Evolutionary conservation across 92 coral and sea anemone species (phyloP).

Genomic region (Chrysogorgia sp.): DNA sequence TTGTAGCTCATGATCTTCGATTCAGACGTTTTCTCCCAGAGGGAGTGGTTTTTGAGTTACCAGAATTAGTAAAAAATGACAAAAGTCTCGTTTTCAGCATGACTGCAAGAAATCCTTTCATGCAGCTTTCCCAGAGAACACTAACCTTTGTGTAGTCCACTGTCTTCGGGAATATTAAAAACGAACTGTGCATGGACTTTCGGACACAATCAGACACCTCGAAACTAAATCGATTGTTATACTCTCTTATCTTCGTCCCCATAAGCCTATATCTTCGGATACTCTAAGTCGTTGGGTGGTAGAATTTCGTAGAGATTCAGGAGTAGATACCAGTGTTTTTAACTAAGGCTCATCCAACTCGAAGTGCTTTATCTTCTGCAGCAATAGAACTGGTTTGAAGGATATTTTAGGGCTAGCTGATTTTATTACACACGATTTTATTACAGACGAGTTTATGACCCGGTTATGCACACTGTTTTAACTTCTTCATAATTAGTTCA

Average conservation of each 20-base stretch:
- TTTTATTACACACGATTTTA: constrained; percentile 52
- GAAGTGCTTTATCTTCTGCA: constrained; percentile 46
- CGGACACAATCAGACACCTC: constrained; percentile 39
- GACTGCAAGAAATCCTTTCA: constrained; percentile 54
- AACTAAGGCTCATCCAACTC: constrained; percentile 55
- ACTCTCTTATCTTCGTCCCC: constrained; percentile 52
- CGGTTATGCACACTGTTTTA: constrained; percentile 7
- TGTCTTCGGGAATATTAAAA: constrained; percentile 60
- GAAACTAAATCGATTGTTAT: constrained; percentile 49
- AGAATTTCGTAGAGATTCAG: constrained; percentile 43
- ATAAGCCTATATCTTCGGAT: constrained; percentile 51
- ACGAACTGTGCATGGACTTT: constrained; percentile 48
- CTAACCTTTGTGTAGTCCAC: constrained; percentile 56
- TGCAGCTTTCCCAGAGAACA: constrained; percentile 57
- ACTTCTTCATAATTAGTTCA: background rate
- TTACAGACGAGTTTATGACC: constrained; percentile 37
- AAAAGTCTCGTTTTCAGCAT: constrained; percentile 57
- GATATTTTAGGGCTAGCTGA: constrained; percentile 31
- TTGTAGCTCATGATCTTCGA: constrained; percentile 62
- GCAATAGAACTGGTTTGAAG: constrained; percentile 34
- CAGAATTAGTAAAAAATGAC: constrained; percentile 60
- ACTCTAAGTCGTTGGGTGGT: constrained; percentile 58
- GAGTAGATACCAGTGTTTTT: constrained; percentile 49
- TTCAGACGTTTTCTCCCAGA: constrained; percentile 58
- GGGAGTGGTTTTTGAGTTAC: constrained; percentile 64